These are phyloP conservation scores for Drosophila athabasca DNA, from an alignment of 1,140 invertebrate species.

Conservation along the genomic window DNA sequence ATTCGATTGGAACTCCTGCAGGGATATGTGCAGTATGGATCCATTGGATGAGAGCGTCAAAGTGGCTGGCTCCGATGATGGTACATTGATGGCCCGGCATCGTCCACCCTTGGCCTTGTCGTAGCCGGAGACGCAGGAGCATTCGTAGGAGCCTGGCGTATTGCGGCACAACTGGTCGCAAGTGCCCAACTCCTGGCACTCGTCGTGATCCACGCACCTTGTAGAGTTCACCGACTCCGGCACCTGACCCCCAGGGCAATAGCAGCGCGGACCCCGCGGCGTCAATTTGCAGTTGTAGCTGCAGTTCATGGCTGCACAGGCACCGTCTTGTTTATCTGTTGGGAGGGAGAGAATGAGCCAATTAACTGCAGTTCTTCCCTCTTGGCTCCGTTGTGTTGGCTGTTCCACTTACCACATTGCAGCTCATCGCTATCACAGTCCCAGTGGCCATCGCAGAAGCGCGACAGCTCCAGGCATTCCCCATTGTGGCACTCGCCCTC, in stretches of 20 bases:
- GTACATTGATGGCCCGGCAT: constrained; percentile 87
- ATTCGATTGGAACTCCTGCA: constrained; percentile 26
- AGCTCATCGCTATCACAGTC: constrained; percentile 89
- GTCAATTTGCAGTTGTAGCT: constrained; percentile 88
- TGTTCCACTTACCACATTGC: constrained; percentile 83
- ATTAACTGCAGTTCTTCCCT: neutral
- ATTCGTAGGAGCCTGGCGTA: constrained; percentile 88
- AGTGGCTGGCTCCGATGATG: constrained; percentile 59
- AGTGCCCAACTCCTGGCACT: constrained; percentile 88
- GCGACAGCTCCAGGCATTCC: constrained; percentile 90
- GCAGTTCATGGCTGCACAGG: constrained; percentile 87
- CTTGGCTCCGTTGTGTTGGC: neutral
- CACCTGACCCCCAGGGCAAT: constrained; percentile 89
- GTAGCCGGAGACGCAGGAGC: constrained; percentile 91
- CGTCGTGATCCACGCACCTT: constrained; percentile 89
- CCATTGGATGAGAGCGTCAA: constrained; percentile 60
- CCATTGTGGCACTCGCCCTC: constrained; percentile 88
- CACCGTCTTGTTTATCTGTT: constrained; percentile 84
- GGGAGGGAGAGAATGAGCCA: constrained; percentile 3
- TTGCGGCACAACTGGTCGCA: constrained; percentile 93
- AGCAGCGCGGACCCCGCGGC: constrained; percentile 88
- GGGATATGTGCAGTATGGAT: constrained; percentile 59
- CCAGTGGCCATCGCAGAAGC: constrained; percentile 91
- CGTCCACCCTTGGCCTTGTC: constrained; percentile 84
- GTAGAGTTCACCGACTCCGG: constrained; percentile 86